Conservation (phyloP, 2,888 invertebrate genomes). For the Slavum lentiscoides region DNA sequence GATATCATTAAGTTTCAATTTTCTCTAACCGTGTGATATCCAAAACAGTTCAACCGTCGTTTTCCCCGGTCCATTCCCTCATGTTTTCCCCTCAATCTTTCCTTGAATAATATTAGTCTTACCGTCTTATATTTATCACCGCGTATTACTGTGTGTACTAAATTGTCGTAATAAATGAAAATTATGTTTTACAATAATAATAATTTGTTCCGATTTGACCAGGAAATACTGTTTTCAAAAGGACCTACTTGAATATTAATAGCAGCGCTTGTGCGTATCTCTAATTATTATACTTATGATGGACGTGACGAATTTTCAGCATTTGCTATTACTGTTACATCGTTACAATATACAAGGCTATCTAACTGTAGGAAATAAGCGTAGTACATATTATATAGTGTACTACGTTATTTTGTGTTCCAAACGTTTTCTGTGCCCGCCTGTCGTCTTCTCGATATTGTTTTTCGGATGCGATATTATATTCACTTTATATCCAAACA, state of each 20-base stretch:
- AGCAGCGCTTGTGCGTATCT: too few relatives aligned
- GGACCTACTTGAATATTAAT: slow-evolving; percentile 1
- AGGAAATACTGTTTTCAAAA: neutral
- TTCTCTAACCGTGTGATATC: neutral
- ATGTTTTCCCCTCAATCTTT: too few relatives aligned
- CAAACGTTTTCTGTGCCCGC: neutral
- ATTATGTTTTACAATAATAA: neutral
- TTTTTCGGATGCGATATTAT: too few relatives aligned
- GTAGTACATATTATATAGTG: neutral
- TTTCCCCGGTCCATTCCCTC: too few relatives aligned
- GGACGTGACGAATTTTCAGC: neutral
- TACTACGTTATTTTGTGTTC: neutral
- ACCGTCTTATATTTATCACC: neutral
- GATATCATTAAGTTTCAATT: neutral
- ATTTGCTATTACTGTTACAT: neutral
- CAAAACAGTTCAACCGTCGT: neutral
- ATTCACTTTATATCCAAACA: too few relatives aligned
- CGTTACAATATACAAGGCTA: neutral
- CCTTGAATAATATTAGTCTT: too few relatives aligned
- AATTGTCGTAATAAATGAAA: neutral
- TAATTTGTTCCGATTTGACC: neutral
- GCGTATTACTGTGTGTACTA: neutral
- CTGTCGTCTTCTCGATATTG: too few relatives aligned
- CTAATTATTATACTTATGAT: slow-evolving; percentile 7
- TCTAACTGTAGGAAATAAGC: neutral